phyloP scores from a whole-genome alignment of 2,888 invertebrate species.

The Hirtodrosophila duncani region DNA sequence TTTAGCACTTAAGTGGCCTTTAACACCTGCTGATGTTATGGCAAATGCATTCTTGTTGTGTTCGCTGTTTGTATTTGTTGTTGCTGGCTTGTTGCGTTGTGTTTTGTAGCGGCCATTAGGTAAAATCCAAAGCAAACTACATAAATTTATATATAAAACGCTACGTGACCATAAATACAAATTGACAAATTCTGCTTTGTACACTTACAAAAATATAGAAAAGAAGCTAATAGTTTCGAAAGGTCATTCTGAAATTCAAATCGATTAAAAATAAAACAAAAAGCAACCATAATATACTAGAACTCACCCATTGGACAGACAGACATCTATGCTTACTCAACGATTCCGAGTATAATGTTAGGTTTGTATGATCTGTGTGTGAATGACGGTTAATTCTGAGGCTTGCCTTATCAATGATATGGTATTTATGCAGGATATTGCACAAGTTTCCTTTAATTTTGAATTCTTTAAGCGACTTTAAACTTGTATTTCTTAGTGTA shows the following conservation, averaged over 20 bases:
- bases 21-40: constrained; percentile 52
- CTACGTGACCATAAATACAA: constrained; percentile 68
- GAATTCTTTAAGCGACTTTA: no score
- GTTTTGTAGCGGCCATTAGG: constrained; percentile 53
- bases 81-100: no score
- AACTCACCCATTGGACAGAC: no score
- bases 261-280: constrained; percentile 1
- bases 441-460: no score
- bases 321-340: no score
- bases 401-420: no score
- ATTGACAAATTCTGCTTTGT: constrained; percentile 62
- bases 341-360: no score
- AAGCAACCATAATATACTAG: neutral
- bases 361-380: no score
- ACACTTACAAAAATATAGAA: constrained; percentile 17
- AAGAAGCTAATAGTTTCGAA: constrained; percentile 36
- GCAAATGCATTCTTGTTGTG: constrained; percentile 29
- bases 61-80: constrained; percentile 7
- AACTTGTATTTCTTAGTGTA: no score
- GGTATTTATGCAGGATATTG: no score
- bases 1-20: constrained; percentile 69
- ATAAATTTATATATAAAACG: constrained; percentile 49
- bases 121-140: constrained; percentile 46
- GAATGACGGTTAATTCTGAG: no score
- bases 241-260: constrained; percentile 20